Percentiles rank a stretch among this genome's conserved stretches.
These are phyloP conservation scores for Labroides dimidiatus DNA, from an alignment of 2,797 vertebrate genomes.

Conservation along the genomic window DNA sequence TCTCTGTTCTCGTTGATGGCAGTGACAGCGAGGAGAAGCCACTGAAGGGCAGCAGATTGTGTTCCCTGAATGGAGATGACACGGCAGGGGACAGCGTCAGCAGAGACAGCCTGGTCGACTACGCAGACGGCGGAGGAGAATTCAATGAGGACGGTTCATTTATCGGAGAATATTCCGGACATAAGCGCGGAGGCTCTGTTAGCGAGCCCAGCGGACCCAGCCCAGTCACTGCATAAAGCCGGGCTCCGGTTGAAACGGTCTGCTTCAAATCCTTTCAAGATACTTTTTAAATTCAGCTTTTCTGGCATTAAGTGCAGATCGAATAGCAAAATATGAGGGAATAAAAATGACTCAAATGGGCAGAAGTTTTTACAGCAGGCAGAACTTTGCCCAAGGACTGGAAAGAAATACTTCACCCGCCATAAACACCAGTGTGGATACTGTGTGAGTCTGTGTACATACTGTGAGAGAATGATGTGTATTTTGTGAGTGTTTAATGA, in stretches of 20 bases:
- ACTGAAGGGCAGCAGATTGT: slow-evolving; percentile 85
- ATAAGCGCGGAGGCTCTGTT: slow-evolving; percentile 82
- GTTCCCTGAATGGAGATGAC: slow-evolving; percentile 79
- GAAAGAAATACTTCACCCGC: slow-evolving; percentile 11
- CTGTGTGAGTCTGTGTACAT: slow-evolving; percentile 51
- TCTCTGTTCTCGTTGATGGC: slow-evolving; percentile 65
- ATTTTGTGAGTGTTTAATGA: slow-evolving; percentile 43
- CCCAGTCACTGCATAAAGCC: slow-evolving; percentile 51
- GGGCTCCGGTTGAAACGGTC: slow-evolving; percentile 28
- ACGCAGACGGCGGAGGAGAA: slow-evolving; percentile 87
- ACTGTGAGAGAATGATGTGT: slow-evolving; percentile 55
- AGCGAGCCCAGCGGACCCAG: slow-evolving; percentile 65
- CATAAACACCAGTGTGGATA: slow-evolving; percentile 18
- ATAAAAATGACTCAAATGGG: slow-evolving; percentile 39
- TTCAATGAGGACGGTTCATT: slow-evolving; percentile 97
- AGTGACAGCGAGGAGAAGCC: slow-evolving; percentile 92
- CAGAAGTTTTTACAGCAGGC: slow-evolving; percentile 25
- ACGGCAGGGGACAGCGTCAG: slow-evolving; percentile 85
- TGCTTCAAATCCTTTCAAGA: slow-evolving; percentile 40
- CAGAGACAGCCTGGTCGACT: slow-evolving; percentile 90
- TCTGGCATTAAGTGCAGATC: slow-evolving; percentile 32
- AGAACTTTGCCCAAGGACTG: slow-evolving; percentile 10
- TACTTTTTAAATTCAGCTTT: slow-evolving; percentile 35
- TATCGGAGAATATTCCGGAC: slow-evolving; percentile 91
- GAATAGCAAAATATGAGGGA: slow-evolving; percentile 25